Conservation (phyloP, 2,888 invertebrate species). For the Thyatira batis region DNA sequence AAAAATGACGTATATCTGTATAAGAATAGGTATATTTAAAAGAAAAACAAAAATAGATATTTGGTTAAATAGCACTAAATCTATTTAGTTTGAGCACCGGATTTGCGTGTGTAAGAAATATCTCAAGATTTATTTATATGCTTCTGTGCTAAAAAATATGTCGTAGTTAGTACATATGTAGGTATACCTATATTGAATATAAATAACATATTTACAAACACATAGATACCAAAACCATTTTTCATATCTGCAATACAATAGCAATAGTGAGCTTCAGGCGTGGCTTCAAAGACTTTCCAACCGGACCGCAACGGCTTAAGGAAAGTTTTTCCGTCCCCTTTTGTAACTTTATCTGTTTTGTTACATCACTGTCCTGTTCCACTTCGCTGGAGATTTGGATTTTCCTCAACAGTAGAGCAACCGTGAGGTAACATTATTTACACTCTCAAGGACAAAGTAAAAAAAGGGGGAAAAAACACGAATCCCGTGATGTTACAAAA, state of each 20-base stretch:
- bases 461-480: background rate
- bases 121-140: too few relatives aligned
- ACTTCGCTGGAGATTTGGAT: background rate
- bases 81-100: too few relatives aligned
- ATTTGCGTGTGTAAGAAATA: too few relatives aligned
- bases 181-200: too few relatives aligned
- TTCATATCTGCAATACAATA: background rate
- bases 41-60: too few relatives aligned
- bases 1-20: too few relatives aligned
- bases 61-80: too few relatives aligned
- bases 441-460: background rate
- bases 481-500: background rate
- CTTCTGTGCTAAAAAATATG: too few relatives aligned
- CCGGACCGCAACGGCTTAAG: background rate
- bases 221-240: background rate
- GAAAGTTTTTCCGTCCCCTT: background rate
- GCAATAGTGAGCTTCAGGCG: background rate
- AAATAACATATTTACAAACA: too few relatives aligned
- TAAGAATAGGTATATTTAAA: too few relatives aligned
- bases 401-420: background rate
- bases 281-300: background rate
- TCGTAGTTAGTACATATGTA: too few relatives aligned
- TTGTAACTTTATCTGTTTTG: background rate
- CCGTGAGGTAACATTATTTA: background rate
- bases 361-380: background rate